Evolutionary conservation across 2,113 vertebrate species (phyloP).

Genomic region (Hemicordylus capensis): DNA sequence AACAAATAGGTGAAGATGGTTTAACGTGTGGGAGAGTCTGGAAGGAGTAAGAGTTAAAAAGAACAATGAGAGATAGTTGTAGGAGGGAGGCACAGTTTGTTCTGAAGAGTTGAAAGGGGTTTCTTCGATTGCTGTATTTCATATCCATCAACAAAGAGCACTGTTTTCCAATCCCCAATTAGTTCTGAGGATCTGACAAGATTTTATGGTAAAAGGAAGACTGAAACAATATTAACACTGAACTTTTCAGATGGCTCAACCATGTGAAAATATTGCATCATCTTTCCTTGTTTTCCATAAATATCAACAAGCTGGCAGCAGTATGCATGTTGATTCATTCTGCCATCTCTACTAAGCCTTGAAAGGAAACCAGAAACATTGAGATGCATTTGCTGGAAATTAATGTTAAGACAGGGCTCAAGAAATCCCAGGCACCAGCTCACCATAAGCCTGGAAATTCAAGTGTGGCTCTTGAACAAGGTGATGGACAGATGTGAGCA

Average conservation of each 20-base stretch:
- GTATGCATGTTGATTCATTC: neutral
- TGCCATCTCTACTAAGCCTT: neutral
- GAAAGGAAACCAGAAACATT: neutral
- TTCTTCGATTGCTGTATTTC: constrained; percentile 11
- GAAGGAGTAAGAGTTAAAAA: neutral
- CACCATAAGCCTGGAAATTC: too few species aligned
- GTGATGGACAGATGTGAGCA: too few species aligned
- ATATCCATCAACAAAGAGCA: constrained; percentile 23
- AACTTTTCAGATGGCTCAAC: neutral
- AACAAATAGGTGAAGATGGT: neutral
- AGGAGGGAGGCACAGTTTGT: neutral
- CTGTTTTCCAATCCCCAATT: neutral
- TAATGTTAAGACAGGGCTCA: neutral
- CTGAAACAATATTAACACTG: neutral
- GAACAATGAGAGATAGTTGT: neutral
- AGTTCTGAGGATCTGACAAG: neutral
- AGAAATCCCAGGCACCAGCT: too few species aligned
- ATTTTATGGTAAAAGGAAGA: neutral
- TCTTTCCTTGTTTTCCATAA: neutral
- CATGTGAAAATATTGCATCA: too few species aligned
- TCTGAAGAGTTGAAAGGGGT: fast-evolving
- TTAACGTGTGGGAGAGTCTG: neutral
- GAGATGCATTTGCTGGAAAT: neutral
- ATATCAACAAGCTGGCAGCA: neutral
- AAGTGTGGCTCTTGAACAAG: too few species aligned